Base-by-base conservation (phyloP, 2,888 invertebrate genomes). In the Zeuzera pyrina region DNA sequence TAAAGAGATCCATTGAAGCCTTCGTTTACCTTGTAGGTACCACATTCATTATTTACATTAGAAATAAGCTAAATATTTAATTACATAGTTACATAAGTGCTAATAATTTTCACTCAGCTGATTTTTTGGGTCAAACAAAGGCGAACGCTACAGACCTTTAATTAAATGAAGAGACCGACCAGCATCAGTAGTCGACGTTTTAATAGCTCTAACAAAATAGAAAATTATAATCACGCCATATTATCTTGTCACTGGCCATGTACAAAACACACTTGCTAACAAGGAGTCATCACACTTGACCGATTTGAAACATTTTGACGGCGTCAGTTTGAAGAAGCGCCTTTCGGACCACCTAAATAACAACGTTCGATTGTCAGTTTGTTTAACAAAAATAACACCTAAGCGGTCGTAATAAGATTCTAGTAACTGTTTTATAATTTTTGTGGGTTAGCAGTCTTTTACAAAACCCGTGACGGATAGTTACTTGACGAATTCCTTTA, bases 241-340 rank as follows among this genome's bases (percentile, higher is more conserved):
- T 71, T 74, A 77, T 74, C 74, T 64, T 70, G 70, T 73, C 72
- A 69, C 57, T 63, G 55, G 47, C 26, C 55, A 41, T 37, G 45
- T 43, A 56, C 56, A 62, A 57, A 42, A 61, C 51, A 61, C 52
- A 70, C 66, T 59, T 54, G 62, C 62, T 74, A 77, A 77, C 76
- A 68, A 77, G 74, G 45, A 71, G 67, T 70, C 67, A 62, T 71
- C 64, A 60, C 71, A 73, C 70, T 71, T 70, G 73, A 70, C 69
- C 67, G 70, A 53, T 52, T 58, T 63, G 53, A 68, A 67, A 52
- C 64, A 63, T 71, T 73, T 67, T 69, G 76, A 79, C 71, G 69
- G 61, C 64, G 70, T 66, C 73, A 59, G 55, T 60, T 58, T 55
- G 49, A 55, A 56, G 65, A 59, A 65, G 66, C 60, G 65, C 60